A percentile compares a stretch with the other conserved stretches of the same genome.
Conservation (phyloP, 53 echinoderm and acorn worm genomes). For the Apostichopus leukothele region DNA sequence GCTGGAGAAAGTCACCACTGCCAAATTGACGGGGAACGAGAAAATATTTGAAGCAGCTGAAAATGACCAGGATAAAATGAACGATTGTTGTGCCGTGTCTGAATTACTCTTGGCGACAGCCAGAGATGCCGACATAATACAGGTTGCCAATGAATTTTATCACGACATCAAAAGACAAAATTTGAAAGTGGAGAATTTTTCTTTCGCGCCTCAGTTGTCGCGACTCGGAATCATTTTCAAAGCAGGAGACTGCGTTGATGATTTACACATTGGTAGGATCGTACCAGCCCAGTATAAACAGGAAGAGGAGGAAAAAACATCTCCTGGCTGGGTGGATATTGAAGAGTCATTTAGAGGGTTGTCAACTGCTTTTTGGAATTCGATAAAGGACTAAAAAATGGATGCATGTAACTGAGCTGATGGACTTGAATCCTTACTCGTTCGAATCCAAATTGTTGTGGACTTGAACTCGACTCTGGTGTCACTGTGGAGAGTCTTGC, state of each 20-base stretch:
- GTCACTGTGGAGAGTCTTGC: too few species aligned
- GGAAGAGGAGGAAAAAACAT: neutral
- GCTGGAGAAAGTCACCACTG: constrained; percentile 17
- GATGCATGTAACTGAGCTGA: too few species aligned
- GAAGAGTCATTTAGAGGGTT: constrained; percentile 11
- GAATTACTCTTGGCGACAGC: neutral
- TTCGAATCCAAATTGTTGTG: too few species aligned
- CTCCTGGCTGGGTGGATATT: neutral
- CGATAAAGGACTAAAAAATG: neutral
- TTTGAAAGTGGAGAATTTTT: constrained; percentile 19
- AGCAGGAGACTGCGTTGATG: neutral
- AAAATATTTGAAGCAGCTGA: constrained; percentile 33
- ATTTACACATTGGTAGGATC: constrained; percentile 1
- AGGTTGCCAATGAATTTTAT: neutral
- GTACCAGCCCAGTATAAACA: neutral
- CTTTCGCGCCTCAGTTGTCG: constrained; percentile 12
- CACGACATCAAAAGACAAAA: constrained; percentile 27
- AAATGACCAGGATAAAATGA: constrained; percentile 4
- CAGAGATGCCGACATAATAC: constrained; percentile 17
- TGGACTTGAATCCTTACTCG: too few species aligned
- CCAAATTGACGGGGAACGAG: constrained; percentile 7
- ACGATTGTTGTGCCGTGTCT: constrained; percentile 2
- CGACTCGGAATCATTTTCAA: constrained; percentile 24
- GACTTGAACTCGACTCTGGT: too few species aligned
- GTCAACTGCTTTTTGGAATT: constrained; percentile 30